phyloP scores from a whole-genome alignment of 1,140 invertebrate species.

The Eriosoma lanigerum region DNA sequence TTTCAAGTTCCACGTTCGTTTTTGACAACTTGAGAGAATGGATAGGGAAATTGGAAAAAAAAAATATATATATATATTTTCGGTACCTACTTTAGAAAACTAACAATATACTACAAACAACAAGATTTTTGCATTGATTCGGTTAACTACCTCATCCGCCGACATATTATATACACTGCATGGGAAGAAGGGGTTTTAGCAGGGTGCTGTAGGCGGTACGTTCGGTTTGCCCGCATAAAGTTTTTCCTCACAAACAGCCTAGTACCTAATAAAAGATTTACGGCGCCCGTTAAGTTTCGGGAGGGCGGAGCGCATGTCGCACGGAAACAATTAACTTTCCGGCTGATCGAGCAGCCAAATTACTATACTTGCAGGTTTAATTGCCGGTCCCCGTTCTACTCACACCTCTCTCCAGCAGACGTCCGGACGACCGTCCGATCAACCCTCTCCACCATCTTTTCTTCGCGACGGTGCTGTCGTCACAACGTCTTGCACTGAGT shows the following conservation, averaged over 20 bases:
- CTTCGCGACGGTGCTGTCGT: not conserved
- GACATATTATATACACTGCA: not conserved
- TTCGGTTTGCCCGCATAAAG: constrained; percentile 7
- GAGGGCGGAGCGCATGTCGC: constrained; percentile 17
- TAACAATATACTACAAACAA: not conserved
- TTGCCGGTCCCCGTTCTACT: not conserved
- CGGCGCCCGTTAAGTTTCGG: constrained; percentile 41
- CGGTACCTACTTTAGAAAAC: not conserved
- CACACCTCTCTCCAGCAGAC: not conserved
- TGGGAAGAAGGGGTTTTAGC: too few relatives aligned
- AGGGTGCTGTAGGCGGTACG: too few relatives aligned
- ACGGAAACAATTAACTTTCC: constrained; percentile 48
- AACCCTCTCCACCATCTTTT: not conserved
- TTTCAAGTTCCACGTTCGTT: constrained; percentile 1
- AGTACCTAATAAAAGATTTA: constrained; percentile 47
- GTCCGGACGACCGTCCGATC: not conserved
- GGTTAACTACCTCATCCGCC: not conserved
- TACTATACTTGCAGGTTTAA: constrained; percentile 44
- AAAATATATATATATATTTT: too few relatives aligned
- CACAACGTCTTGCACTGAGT: not conserved
- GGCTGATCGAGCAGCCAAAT: constrained; percentile 44
- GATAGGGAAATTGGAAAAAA: not conserved
- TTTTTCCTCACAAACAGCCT: constrained; percentile 9
- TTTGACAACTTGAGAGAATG: not conserved
- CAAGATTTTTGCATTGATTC: constrained; percentile 16